Evolutionary conservation across 2,113 vertebrate genomes (phyloP).

Genomic region (Gavialis gangeticus): DNA sequence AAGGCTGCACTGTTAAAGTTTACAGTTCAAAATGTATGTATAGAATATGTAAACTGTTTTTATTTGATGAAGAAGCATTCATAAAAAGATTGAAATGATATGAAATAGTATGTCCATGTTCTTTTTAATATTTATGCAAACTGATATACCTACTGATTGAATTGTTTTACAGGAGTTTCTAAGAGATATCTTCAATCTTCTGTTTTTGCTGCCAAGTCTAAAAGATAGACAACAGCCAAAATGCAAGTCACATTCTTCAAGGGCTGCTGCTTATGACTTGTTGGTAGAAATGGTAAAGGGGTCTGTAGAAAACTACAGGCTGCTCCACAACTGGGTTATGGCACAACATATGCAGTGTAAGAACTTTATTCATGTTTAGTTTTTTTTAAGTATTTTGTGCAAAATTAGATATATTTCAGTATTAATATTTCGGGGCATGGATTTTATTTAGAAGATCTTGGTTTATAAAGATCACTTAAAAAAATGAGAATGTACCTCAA

Average conservation of each 20-base stretch:
- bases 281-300: constrained; percentile 98
- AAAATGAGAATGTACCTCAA: neutral
- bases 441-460: neutral
- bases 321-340: constrained; percentile 99
- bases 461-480: neutral
- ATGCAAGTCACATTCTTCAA: constrained; percentile 96
- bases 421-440: neutral
- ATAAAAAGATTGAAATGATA: neutral
- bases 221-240: constrained; percentile 96
- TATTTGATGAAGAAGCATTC: neutral
- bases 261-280: constrained; percentile 96
- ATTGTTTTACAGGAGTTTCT: constrained; percentile 90
- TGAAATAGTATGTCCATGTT: neutral
- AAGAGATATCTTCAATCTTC: constrained; percentile 94
- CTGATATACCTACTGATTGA: neutral
- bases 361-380: constrained; percentile 29
- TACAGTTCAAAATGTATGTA: neutral
- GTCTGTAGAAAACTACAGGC: constrained; percentile 96
- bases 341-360: constrained; percentile 99
- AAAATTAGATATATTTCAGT: neutral
- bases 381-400: neutral
- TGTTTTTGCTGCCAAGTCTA: constrained; percentile 96
- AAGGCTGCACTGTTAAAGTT: neutral
- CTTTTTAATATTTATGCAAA: neutral
- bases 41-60: neutral